Conservation (phyloP, 92 coral and sea anemone genomes). For the Zoanthus solanderi region DNA sequence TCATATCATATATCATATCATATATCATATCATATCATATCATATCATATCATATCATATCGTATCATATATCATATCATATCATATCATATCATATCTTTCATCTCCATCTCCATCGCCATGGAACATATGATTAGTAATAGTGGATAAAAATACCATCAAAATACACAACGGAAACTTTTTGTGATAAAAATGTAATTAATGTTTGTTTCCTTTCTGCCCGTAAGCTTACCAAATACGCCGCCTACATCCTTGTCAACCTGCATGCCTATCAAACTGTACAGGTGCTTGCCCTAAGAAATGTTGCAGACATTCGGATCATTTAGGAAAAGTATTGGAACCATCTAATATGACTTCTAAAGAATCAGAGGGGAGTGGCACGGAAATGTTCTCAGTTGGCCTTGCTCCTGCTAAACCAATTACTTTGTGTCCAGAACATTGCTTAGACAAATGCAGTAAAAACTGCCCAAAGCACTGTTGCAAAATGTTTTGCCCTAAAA, state of each 20-base stretch:
- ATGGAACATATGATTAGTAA: too few relatives aligned
- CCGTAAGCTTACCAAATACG: constrained; percentile 77
- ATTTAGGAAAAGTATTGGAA: background rate
- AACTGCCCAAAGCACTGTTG: constrained; percentile 84
- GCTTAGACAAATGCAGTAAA: constrained; percentile 57
- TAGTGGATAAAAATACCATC: background rate
- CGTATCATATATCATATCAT: too few relatives aligned
- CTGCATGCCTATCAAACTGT: constrained; percentile 63
- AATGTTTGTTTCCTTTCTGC: background rate
- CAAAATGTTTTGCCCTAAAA: constrained; percentile 13
- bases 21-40: too few relatives aligned
- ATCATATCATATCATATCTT: too few relatives aligned
- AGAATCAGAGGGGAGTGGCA: constrained; percentile 1
- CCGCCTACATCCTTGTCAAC: constrained; percentile 64
- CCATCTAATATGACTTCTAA: background rate
- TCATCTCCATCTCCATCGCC: too few relatives aligned
- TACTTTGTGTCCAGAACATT: constrained; percentile 55
- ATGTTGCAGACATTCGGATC: constrained; percentile 53
- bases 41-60: too few relatives aligned
- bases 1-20: too few relatives aligned
- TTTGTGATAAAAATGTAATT: background rate
- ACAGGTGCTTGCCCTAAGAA: constrained; percentile 56
- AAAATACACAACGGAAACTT: background rate
- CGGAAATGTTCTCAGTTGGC: constrained; percentile 30
- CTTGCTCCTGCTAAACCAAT: constrained; percentile 12